phyloP scores from a whole-genome alignment of 2,797 vertebrate genomes.

The Rhynchonycteris naso region DNA sequence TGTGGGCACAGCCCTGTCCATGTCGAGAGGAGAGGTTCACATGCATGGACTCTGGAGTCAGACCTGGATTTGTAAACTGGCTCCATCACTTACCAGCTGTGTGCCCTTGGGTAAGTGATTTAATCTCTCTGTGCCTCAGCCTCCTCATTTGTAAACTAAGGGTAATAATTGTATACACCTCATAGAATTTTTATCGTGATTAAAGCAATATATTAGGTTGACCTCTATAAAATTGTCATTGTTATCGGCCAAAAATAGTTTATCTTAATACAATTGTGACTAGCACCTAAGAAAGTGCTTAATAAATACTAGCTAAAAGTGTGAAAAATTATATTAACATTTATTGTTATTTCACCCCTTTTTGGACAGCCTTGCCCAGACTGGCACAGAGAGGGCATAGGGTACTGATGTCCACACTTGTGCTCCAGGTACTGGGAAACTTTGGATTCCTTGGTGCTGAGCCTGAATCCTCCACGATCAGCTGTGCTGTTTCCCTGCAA shows the following conservation, averaged over 20 bases:
- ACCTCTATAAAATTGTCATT: background rate
- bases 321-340: conserved; percentile 28
- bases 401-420: background rate
- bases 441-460: background rate
- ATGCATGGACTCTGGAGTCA: background rate
- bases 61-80: background rate
- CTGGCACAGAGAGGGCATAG: background rate
- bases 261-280: background rate
- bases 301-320: background rate
- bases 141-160: conserved; percentile 3
- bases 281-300: background rate
- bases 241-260: background rate
- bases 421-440: background rate
- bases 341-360: conserved; percentile 73
- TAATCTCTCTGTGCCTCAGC: background rate
- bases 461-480: background rate
- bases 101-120: background rate
- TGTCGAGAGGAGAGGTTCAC: background rate
- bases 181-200: background rate
- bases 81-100: background rate
- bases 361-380: conserved; percentile 31
- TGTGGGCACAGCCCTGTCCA: background rate
- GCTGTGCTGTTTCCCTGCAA: background rate
- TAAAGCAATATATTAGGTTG: background rate
- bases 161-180: background rate